Evolutionary conservation across 2,797 vertebrate species (phyloP).

Genomic region (Scarus forsteni): DNA sequence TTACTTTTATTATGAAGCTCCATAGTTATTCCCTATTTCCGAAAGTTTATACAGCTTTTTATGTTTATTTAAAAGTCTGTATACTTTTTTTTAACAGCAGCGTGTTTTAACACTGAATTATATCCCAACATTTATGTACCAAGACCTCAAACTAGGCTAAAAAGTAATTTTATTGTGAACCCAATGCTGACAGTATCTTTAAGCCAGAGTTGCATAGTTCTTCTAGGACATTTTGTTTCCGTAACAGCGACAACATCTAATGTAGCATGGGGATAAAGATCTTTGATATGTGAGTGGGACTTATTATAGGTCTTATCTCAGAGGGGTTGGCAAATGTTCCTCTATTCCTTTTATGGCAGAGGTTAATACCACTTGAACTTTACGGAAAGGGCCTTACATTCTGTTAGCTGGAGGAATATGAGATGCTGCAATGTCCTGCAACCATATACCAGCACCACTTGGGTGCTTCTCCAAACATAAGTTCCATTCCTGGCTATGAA

Average conservation of each 20-base stretch:
- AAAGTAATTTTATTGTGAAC: constrained; percentile 22
- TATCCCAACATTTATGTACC: too few relatives aligned
- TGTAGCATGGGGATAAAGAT: constrained; percentile 54
- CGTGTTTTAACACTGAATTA: too few relatives aligned
- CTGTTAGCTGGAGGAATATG: constrained; percentile 65
- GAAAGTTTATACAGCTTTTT: too few relatives aligned
- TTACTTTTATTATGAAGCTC: too few relatives aligned
- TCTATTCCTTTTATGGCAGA: constrained; percentile 64
- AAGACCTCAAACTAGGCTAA: too few relatives aligned
- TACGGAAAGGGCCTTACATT: constrained; percentile 56
- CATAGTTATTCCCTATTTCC: too few relatives aligned
- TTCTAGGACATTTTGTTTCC: constrained; percentile 50
- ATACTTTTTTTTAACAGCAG: too few relatives aligned
- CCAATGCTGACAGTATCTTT: constrained; percentile 25
- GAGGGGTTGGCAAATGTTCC: constrained; percentile 60
- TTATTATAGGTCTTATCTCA: constrained; percentile 77
- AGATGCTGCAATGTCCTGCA: constrained; percentile 63
- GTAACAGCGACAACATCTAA: constrained; percentile 61
- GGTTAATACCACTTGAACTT: constrained; percentile 67
- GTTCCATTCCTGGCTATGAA: constrained; percentile 48
- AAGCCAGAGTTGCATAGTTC: constrained; percentile 49
- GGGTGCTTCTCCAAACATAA: constrained; percentile 76
- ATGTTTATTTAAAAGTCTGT: too few relatives aligned
- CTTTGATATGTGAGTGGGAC: constrained; percentile 68
- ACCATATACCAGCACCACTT: constrained; percentile 74